Evolutionary conservation across 2,113 vertebrate genomes (phyloP).

Genomic region (Corydoras sp.): DNA sequence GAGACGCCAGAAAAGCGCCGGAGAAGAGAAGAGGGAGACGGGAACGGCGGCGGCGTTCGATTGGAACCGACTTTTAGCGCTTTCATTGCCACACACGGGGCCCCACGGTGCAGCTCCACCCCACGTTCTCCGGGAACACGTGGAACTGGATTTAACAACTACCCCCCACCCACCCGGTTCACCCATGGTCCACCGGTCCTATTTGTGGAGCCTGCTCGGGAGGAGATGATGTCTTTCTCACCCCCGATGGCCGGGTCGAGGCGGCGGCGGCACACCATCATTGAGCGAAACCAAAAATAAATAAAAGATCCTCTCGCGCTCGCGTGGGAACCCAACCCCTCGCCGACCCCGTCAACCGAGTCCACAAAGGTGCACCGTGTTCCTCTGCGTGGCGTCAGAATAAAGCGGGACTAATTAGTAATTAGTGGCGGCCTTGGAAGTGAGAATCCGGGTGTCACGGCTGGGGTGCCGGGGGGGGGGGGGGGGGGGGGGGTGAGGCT

Average conservation of each 20-base stretch:
- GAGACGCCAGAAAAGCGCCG: too few species aligned
- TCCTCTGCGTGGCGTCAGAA: conserved; percentile 42
- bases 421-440: conserved; percentile 46
- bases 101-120: not conserved
- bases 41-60: too few species aligned
- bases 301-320: conserved; percentile 36
- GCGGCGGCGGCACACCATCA: conserved; percentile 4
- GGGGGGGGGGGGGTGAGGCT: conserved; percentile 51
- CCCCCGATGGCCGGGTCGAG: conserved; percentile 36
- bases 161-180: conserved; percentile 9
- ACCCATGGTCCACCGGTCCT: conserved; percentile 8
- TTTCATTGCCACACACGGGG: too few species aligned
- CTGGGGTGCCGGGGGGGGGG: conserved; percentile 42
- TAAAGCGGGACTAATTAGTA: conserved; percentile 39
- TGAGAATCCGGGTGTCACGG: conserved; percentile 54
- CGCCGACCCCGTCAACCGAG: not conserved
- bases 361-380: not conserved
- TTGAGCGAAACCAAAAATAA: conserved; percentile 36
- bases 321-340: not conserved
- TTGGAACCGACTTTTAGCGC: too few species aligned
- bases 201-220: conserved; percentile 3
- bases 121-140: conserved; percentile 7
- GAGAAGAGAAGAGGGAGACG: too few species aligned
- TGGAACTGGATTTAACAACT: conserved; percentile 1
- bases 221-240: conserved; percentile 33